phyloP scores from a whole-genome alignment of 2,888 invertebrate species.

The Ennomos erosarius region DNA sequence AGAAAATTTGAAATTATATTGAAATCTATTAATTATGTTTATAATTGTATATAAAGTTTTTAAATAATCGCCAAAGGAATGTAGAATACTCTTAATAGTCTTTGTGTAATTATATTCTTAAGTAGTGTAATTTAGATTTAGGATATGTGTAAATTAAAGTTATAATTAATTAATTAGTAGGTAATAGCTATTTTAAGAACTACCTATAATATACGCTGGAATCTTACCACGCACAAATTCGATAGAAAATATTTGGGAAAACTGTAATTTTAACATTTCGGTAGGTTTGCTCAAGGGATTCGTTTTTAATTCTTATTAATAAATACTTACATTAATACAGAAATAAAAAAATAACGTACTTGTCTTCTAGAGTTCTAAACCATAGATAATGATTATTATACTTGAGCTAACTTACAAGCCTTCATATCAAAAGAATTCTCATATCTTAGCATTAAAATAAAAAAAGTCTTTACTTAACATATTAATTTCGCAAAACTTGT shows the following conservation, averaged over 20 bases:
- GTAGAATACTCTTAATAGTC: slow-evolving; percentile 61
- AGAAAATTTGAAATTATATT: slow-evolving; percentile 20
- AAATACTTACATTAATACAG: no score
- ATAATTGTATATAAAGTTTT: slow-evolving; percentile 64
- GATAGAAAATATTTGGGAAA: slow-evolving; percentile 48
- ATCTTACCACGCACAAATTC: slow-evolving; percentile 62
- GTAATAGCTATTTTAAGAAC: slow-evolving; percentile 35
- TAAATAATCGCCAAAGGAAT: slow-evolving; percentile 70
- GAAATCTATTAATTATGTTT: slow-evolving; percentile 19
- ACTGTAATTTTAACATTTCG: slow-evolving; percentile 16
- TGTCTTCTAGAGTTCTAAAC: no score
- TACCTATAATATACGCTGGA: no score
- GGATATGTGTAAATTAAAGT: slow-evolving; percentile 34
- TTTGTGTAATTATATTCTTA: slow-evolving; percentile 40
- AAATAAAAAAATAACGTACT: no score
- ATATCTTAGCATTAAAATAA: slow-evolving; percentile 46
- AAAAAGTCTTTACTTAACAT: slow-evolving; percentile 35
- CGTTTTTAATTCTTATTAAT: not conserved
- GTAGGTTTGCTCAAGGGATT: slow-evolving; percentile 14
- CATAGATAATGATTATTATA: not conserved
- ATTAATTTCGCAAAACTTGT: slow-evolving; percentile 40
- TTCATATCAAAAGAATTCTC: slow-evolving; percentile 57
- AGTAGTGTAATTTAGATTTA: slow-evolving; percentile 33
- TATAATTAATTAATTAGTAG: slow-evolving; percentile 29
- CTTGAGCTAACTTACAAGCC: slow-evolving; percentile 27